Evolutionary conservation across 2,888 invertebrate species (phyloP).

Genomic region (Calliscelio sp.): DNA sequence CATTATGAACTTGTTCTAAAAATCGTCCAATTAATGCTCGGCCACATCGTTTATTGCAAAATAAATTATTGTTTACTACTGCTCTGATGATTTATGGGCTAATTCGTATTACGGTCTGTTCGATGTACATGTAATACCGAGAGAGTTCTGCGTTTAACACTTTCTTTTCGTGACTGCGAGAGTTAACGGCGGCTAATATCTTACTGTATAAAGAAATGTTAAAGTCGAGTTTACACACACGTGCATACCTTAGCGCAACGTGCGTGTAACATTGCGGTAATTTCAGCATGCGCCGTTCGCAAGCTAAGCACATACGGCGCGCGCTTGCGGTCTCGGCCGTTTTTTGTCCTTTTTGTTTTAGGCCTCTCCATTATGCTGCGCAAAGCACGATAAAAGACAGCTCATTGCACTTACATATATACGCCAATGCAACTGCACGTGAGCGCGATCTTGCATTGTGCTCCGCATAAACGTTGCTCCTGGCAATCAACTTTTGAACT

Average conservation of each 20-base stretch:
- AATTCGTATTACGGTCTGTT: conserved; percentile 18
- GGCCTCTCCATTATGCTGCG: conserved; percentile 78
- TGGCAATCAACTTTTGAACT: conserved; percentile 58
- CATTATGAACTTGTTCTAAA: conserved; percentile 25
- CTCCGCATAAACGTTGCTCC: conserved; percentile 52
- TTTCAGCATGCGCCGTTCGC: conserved; percentile 59
- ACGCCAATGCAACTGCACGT: conserved; percentile 49
- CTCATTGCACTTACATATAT: conserved; percentile 67
- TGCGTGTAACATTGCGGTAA: conserved; percentile 69
- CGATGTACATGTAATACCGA: neutral
- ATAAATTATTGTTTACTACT: conserved; percentile 31
- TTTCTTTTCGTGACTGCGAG: conserved; percentile 48
- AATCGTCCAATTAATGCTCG: conserved; percentile 1
- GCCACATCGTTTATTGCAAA: conserved; percentile 20
- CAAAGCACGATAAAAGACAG: conserved; percentile 70
- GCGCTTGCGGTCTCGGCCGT: conserved; percentile 62
- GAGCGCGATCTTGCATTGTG: conserved; percentile 56
- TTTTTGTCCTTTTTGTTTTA: conserved; percentile 71
- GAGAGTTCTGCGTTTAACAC: conserved; percentile 40
- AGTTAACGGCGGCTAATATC: conserved; percentile 66
- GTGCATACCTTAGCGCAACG: conserved; percentile 37
- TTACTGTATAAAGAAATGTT: conserved; percentile 58
- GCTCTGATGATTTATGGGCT: conserved; percentile 16
- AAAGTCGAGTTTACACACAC: conserved; percentile 56
- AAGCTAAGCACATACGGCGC: conserved; percentile 63